Evolutionary conservation across 2,113 vertebrate species (phyloP).

Genomic region (Pterocles burchelli): DNA sequence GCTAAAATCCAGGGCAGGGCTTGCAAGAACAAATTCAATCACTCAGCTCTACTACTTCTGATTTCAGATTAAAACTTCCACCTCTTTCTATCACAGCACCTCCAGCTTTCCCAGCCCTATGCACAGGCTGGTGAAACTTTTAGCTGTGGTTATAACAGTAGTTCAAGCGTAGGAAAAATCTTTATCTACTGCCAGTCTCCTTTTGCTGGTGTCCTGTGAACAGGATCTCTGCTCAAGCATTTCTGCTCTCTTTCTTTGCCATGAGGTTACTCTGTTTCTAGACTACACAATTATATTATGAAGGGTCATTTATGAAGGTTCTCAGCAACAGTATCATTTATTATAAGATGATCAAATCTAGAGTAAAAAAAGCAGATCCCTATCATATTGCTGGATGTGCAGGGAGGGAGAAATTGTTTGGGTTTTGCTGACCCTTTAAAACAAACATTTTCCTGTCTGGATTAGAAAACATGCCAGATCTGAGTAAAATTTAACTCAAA

Average conservation of each 20-base stretch:
- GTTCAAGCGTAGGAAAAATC: not conserved
- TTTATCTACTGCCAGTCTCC: not conserved
- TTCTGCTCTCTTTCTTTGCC: not conserved
- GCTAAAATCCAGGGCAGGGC: not conserved
- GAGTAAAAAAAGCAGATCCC: not conserved
- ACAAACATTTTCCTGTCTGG: conserved; percentile 27
- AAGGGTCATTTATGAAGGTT: not conserved
- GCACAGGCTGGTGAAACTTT: not conserved
- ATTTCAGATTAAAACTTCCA: not conserved
- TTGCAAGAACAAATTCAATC: not conserved
- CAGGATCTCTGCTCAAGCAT: not conserved
- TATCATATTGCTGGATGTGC: not conserved
- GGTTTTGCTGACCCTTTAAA: conserved; percentile 37
- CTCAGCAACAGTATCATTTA: not conserved
- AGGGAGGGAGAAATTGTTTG: not conserved
- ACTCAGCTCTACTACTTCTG: not conserved
- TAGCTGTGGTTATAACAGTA: not conserved
- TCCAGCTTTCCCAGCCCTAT: not conserved
- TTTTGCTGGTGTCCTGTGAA: not conserved
- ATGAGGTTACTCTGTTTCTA: not conserved
- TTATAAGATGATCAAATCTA: not conserved
- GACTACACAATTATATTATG: not conserved
- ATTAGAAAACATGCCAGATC: conserved; percentile 36
- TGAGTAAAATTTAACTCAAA: conserved; percentile 37
- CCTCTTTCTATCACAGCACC: not conserved